Base-by-base conservation (phyloP, 2,113 vertebrate genomes). In the Martes martes region DNA sequence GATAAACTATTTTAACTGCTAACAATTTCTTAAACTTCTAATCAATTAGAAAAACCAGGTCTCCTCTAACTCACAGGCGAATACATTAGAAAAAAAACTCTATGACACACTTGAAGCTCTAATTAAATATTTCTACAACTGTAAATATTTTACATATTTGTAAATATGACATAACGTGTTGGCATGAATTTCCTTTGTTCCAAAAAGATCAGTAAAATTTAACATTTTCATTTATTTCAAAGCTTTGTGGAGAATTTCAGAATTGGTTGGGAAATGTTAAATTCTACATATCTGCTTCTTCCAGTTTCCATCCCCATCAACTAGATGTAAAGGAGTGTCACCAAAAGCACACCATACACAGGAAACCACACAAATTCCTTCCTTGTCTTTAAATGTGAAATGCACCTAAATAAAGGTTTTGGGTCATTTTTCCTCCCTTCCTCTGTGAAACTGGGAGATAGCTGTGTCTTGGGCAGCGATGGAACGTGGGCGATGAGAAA, bases 221-320 rank as follows among this genome's bases (percentile, higher is more conserved):
- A 98, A 97, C 80, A 96, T 97, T 97, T 98, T 94, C 91, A 89
- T 95, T 96, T 97, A 79, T 74, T 94, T 96, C 81, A 57, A 81
- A 93, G 59, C 23, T 15, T 85, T 88, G 39, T 28, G 9, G 52
- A 89, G 50, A 31, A 16, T 76, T 85, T 85, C 79, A 65, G 91
- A 63, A 61, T 18, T 52, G 23, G 65, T 71, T 69, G 14, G 86
- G 95, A 97, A 97, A 96, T 50, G 8, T 55, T 52, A 93, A 63
- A 57, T 90, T 97, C 93, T 90, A 92, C 90, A 33, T 57, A 45
- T 61, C 47, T 47, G 14, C 31, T 86, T 55, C 52, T 95, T 97
- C 95, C 97, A 94, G 95, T 98, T 98, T 97, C 97, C 97, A 92
- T 96, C 88, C 87, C 88, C 81, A 65, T 31, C 14, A 69, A 50